Percentiles rank a stretch among this genome's conserved stretches.
These are phyloP conservation scores for Spisula solida DNA, from an alignment of 2,888 invertebrate species.

Conservation along the genomic window DNA sequence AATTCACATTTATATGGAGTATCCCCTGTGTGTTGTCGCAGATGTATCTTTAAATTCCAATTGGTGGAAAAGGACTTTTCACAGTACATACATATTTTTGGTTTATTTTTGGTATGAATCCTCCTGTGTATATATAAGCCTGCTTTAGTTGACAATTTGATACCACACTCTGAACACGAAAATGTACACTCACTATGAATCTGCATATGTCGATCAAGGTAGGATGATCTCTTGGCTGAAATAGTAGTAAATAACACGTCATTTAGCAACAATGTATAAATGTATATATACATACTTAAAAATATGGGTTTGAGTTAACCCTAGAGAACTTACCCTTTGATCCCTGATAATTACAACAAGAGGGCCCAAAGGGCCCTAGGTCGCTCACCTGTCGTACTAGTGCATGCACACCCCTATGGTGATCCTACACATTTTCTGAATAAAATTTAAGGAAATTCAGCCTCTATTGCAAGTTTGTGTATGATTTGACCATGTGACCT, in stretches of 20 bases:
- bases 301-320: too few species aligned
- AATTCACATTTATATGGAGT: slow-evolving; percentile 57
- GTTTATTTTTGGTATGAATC: slow-evolving; percentile 54
- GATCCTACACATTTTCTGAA: too few species aligned
- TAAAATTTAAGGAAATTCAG: too few species aligned
- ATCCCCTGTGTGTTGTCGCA: slow-evolving; percentile 63
- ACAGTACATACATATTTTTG: slow-evolving; percentile 56
- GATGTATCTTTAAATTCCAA: slow-evolving; percentile 66
- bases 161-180: slow-evolving; percentile 53
- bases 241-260: neutral
- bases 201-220: slow-evolving; percentile 59
- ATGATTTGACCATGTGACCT: too few species aligned
- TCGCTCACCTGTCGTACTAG: too few species aligned
- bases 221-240: slow-evolving; percentile 58
- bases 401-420: too few species aligned
- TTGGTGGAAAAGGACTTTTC: slow-evolving; percentile 61
- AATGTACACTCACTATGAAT: slow-evolving; percentile 58
- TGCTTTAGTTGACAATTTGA: slow-evolving; percentile 40
- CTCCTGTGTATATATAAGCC: slow-evolving; percentile 59
- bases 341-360: too few species aligned
- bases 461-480: too few species aligned
- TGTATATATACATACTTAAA: too few species aligned
- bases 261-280: too few species aligned
- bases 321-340: too few species aligned
- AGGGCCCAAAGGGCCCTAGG: too few species aligned